These are phyloP conservation scores for Umimayanthus kanabou DNA, from an alignment of 92 coral and sea anemone species.

Conservation along the genomic window DNA sequence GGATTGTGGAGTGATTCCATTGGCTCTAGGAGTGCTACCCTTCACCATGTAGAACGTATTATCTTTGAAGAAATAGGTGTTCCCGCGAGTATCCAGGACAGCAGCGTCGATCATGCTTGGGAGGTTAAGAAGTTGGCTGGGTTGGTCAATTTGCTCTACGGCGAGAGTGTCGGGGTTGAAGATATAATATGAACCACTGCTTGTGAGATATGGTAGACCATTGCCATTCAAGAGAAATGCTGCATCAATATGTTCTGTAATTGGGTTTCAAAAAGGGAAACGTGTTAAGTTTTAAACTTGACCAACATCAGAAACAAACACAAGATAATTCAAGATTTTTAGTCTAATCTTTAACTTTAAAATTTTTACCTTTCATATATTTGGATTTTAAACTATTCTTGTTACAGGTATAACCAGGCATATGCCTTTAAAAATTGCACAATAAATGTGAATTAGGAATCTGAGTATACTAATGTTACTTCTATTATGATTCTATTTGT, in stretches of 20 bases:
- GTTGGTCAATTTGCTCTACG: background rate
- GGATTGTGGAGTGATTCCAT: background rate
- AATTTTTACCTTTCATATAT: background rate
- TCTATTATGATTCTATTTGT: too few relatives aligned
- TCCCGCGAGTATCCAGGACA: conserved; percentile 13
- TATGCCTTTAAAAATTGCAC: background rate
- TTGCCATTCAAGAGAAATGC: background rate
- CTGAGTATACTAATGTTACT: too few relatives aligned
- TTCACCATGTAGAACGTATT: background rate
- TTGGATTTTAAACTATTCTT: background rate
- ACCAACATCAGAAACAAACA: background rate
- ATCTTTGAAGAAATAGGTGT: conserved; percentile 17
- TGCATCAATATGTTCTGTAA: conserved; percentile 24
- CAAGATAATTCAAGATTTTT: background rate
- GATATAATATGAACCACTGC: background rate
- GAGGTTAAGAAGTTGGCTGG: background rate
- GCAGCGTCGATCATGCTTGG: conserved; percentile 9
- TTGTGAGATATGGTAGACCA: background rate
- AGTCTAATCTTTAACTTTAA: too few relatives aligned
- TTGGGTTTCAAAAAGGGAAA: background rate
- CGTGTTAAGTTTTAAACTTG: background rate
- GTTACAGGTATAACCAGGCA: background rate
- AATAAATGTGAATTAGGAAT: background rate
- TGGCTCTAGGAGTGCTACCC: background rate
- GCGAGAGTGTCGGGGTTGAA: background rate